Evolutionary conservation across 2,113 vertebrate species (phyloP), one percentile per base, ranked within the genome.

Genomic region (Nesospiza acunhae): DNA sequence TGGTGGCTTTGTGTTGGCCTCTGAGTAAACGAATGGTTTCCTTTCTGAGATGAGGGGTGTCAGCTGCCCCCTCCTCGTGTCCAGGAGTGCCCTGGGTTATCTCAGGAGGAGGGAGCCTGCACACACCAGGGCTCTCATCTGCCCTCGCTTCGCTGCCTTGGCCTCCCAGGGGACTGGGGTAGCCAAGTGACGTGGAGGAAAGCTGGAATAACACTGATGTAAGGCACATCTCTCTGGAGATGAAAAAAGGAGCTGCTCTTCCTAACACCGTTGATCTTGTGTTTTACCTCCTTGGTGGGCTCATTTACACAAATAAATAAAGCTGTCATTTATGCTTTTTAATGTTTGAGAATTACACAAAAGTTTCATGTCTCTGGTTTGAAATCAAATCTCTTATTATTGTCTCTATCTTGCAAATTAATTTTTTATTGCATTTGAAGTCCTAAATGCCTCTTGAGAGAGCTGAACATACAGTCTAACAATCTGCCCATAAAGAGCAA

Each of bases 381-480:
- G 89, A 96, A 96, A 95, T 89, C 0, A 0, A 93, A 70, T 88
- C 77, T 86, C 75, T 94, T 41, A 77, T 83, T 96, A 87, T 93
- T 96, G 89, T 76, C 77, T 92, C 79, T 93, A 84, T 92, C 89
- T 77, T 72, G 91, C 62, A 97, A 97, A 95, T 96, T 90, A 95
- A 96, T 97, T 97, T 97, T 84, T 89, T 94, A 52, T 81, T 91
- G 79, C 85, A 93, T 91, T 78, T 97, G 91, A 96, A 94, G 88
- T 91, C 68, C 85, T 94, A 94, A 96, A 94, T 91, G 93, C 66
- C 84, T 73, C 66, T 66, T 93, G 84, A 95, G 92, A 96, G 89
- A 53, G 59, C 89, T 84, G 75, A 96, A 92, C 46, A 63, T 92
- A 87, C 63, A 91, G 85, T 66, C 49, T 94, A 96, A 95, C 93